These are phyloP conservation scores for Muricea muricata DNA, from an alignment of 92 coral and sea anemone genomes.

Conservation along the genomic window DNA sequence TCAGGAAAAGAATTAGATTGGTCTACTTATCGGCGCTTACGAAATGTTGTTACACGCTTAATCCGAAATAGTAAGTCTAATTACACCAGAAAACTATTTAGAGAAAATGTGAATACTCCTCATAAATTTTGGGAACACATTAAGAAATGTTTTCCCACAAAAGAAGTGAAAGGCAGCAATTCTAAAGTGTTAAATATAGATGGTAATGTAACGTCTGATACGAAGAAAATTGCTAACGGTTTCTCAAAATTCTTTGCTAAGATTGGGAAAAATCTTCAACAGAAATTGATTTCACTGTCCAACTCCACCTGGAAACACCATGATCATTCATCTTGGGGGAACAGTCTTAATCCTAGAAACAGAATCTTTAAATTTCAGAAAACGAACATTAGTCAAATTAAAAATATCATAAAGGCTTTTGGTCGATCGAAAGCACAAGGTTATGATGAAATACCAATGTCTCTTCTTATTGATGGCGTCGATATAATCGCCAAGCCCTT, in stretches of 20 bases:
- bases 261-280: not conserved
- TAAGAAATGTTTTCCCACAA: slow-evolving; percentile 29
- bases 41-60: slow-evolving; percentile 12
- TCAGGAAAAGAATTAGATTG: slow-evolving; percentile 13
- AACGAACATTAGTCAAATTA: not conserved
- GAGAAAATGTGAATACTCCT: slow-evolving; percentile 24
- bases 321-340: not conserved
- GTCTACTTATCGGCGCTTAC: slow-evolving; percentile 14
- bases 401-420: not conserved
- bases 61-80: slow-evolving; percentile 8
- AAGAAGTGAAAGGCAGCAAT: not conserved
- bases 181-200: not conserved
- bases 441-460: slow-evolving; percentile 19
- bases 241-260: slow-evolving; percentile 1
- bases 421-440: slow-evolving; percentile 5
- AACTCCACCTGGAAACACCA: not conserved
- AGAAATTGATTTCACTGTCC: not conserved
- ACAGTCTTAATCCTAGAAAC: not conserved
- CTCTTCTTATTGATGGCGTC: not conserved
- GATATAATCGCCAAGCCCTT: slow-evolving; percentile 9
- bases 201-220: not conserved
- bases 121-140: slow-evolving; percentile 19
- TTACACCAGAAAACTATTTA: not conserved
- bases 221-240: slow-evolving; percentile 13
- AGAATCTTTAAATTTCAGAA: slow-evolving; percentile 12